Conservation (phyloP, 2,113 vertebrate genomes). For the Tretioscincus oriximinensis region DNA sequence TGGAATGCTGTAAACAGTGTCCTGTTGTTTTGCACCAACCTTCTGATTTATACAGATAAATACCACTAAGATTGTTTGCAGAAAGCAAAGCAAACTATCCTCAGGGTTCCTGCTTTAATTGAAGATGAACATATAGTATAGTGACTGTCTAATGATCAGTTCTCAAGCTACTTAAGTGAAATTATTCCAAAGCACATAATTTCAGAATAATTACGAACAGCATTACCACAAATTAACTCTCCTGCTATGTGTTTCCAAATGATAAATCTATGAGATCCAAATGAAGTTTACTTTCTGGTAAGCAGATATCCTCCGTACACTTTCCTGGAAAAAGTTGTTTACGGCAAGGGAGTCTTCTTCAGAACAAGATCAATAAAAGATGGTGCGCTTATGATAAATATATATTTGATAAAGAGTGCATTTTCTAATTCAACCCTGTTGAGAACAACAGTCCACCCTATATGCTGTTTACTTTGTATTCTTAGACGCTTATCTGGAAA, state of each 20-base stretch:
- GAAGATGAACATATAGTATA: neutral
- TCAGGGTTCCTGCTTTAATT: neutral
- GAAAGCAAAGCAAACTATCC: conserved; percentile 50
- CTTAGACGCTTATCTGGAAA: too few species aligned
- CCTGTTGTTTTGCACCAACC: neutral
- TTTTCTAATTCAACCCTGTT: conserved; percentile 19
- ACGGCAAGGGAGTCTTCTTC: neutral
- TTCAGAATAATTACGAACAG: neutral
- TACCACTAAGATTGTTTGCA: conserved; percentile 43
- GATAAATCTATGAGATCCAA: too few species aligned
- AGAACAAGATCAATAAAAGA: neutral
- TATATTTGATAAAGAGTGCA: conserved; percentile 29
- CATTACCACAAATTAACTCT: neutral
- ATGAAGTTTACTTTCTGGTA: neutral
- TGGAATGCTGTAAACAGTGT: neutral
- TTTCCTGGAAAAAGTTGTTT: neutral
- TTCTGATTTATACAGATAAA: neutral
- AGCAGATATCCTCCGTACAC: neutral
- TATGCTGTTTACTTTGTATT: too few species aligned
- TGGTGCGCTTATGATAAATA: conserved; percentile 2
- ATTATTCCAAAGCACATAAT: neutral
- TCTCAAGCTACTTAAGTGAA: neutral
- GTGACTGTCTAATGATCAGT: neutral
- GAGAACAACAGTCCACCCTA: too few species aligned
- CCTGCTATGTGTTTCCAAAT: too few species aligned